Base-by-base conservation (phyloP, 1,140 invertebrate species). In the Proctacanthus coquilletti region DNA sequence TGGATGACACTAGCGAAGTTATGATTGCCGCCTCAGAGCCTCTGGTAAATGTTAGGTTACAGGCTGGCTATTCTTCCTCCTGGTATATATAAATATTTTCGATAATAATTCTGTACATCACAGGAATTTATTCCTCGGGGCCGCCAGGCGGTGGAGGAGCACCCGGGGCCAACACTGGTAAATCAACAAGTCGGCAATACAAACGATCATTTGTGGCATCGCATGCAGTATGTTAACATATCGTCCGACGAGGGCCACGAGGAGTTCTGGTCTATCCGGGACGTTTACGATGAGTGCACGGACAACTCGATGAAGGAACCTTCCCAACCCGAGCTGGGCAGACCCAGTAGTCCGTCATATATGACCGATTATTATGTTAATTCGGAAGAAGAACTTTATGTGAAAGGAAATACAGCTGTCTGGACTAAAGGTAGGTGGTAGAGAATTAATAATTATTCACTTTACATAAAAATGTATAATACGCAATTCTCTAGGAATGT, bases 81-180 rank as follows among this genome's bases (percentile, higher is more conserved):
- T 4, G 27, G 15, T 31, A 37, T 37, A 9, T 4, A 9, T 6
- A 31, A 14, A n/a, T 10, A 37, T 25, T 13, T 31, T 32, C 8
- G n/a, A 27, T 15, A 15, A 21, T 34, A 21, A 20, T 30, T 23
- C 35, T 36, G 36, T 48, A 36, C 41, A 42, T 50, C 63, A n/a
- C 56, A 84, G 81, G 84, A 88, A 66, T 91, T 84, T 71, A 70
- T 83, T 67, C 87, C 87, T 51, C 81, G 81, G 68, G 87, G 87
- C 51, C 73, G 84, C 60, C 75, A 80, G 56, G 78, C 82, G 59
- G 63, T 84, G 52, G 60, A 68, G 34, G 73, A 72, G 34, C 86
- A 91, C 68, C 86, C 86, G 34, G 79, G 80, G 40, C 56, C 62
- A 6, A 40, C 44, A 25, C 54, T 60, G 14, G 50, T 56, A 43